These are phyloP conservation scores for Aphis craccivora DNA, from an alignment of 1,140 invertebrate species.

Conservation along the genomic window DNA sequence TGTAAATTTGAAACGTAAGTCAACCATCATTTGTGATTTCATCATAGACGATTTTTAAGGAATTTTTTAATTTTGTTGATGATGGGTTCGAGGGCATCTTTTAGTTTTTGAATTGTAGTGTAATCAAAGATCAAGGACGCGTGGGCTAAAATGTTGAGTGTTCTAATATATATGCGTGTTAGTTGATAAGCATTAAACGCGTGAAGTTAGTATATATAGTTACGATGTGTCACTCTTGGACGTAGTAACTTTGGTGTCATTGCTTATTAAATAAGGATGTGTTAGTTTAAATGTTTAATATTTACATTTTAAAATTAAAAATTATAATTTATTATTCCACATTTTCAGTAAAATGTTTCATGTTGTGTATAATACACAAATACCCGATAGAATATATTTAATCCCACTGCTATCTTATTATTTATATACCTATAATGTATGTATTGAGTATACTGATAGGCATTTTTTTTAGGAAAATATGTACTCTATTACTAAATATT, in stretches of 20 bases:
- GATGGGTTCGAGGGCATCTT: neutral
- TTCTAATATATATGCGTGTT: neutral
- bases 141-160: neutral
- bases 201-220: neutral
- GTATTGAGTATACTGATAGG: too few species aligned
- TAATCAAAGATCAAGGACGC: neutral
- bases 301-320: neutral
- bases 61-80: neutral
- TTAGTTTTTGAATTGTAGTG: neutral
- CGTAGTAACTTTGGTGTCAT: neutral
- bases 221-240: neutral
- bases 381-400: neutral
- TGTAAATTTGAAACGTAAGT: neutral
- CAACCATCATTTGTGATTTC: neutral
- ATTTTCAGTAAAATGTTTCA: neutral
- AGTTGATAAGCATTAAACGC: neutral
- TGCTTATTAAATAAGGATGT: neutral
- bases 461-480: neutral
- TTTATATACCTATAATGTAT: neutral
- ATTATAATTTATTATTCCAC: neutral
- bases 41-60: neutral
- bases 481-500: neutral
- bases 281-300: neutral
- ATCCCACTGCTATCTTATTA: neutral
- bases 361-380: neutral